phyloP scores from a whole-genome alignment of 2,888 invertebrate species.

The Sussaba pulchella region DNA sequence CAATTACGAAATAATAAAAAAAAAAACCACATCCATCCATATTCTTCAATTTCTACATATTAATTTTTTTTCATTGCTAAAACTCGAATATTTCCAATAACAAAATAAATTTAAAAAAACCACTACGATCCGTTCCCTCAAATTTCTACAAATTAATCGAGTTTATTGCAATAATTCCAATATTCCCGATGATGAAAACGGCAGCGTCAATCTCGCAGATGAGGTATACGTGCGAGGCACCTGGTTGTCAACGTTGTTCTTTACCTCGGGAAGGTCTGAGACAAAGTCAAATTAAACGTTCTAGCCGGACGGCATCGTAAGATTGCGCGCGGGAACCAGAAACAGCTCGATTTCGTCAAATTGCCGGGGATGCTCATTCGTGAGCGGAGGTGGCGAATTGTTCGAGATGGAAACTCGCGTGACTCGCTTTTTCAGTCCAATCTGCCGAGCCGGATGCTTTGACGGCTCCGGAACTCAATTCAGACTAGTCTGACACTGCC shows the following conservation, averaged over 20 bases:
- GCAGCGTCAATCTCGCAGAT: constrained; percentile 91
- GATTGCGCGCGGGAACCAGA: constrained; percentile 91
- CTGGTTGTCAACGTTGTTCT: constrained; percentile 83
- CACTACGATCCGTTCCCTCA: too few relatives aligned
- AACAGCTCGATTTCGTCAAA: constrained; percentile 86
- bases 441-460: constrained; percentile 88
- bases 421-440: constrained; percentile 91
- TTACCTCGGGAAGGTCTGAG: constrained; percentile 94
- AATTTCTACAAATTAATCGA: too few relatives aligned
- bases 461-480: constrained; percentile 91
- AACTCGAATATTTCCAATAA: too few relatives aligned
- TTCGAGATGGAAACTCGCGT: constrained; percentile 89
- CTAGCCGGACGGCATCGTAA: constrained; percentile 90
- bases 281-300: constrained; percentile 87
- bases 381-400: constrained; percentile 85
- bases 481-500: constrained; percentile 93
- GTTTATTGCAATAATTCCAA: too few relatives aligned
- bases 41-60: too few relatives aligned
- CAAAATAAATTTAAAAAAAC: too few relatives aligned
- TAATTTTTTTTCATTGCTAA: too few relatives aligned
- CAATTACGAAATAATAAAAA: too few relatives aligned
- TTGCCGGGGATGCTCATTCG: constrained; percentile 85
- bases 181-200: constrained; percentile 81
- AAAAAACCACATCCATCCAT: too few relatives aligned
- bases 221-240: constrained; percentile 89